Evolutionary conservation across 2,113 vertebrate species (phyloP).

Genomic region (Galbula dea): DNA sequence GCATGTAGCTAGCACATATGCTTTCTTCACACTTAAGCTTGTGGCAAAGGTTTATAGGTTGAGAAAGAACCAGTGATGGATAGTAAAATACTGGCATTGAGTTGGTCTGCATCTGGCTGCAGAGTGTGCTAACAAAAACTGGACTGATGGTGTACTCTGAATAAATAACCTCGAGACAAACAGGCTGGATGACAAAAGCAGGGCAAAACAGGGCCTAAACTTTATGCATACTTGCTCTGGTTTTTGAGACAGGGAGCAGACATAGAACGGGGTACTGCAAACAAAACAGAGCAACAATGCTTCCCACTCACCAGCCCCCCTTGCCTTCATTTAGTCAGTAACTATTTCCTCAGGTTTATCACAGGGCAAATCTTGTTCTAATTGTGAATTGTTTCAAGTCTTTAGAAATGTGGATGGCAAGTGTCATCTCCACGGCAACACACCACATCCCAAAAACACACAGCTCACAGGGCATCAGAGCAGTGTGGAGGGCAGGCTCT

Average conservation of each 20-base stretch:
- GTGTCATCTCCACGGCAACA: conserved; percentile 31
- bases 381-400: conserved; percentile 21
- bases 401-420: conserved; percentile 1
- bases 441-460: background rate
- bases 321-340: background rate
- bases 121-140: background rate
- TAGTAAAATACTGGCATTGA: background rate
- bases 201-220: background rate
- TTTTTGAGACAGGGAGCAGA: conserved; percentile 48
- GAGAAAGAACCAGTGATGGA: background rate
- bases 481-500: background rate
- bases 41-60: background rate
- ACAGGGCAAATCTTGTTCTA: conserved; percentile 14
- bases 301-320: background rate
- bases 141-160: background rate
- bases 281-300: background rate
- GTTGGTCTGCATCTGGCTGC: fast-evolving
- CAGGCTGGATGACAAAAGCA: background rate
- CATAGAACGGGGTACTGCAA: background rate
- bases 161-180: background rate
- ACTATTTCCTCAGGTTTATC: conserved; percentile 21
- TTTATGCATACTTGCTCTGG: background rate
- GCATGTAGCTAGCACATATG: background rate
- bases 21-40: background rate
- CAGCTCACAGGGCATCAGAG: background rate